phyloP scores from a whole-genome alignment of 2,888 invertebrate genomes.

The Lottia scabra region DNA sequence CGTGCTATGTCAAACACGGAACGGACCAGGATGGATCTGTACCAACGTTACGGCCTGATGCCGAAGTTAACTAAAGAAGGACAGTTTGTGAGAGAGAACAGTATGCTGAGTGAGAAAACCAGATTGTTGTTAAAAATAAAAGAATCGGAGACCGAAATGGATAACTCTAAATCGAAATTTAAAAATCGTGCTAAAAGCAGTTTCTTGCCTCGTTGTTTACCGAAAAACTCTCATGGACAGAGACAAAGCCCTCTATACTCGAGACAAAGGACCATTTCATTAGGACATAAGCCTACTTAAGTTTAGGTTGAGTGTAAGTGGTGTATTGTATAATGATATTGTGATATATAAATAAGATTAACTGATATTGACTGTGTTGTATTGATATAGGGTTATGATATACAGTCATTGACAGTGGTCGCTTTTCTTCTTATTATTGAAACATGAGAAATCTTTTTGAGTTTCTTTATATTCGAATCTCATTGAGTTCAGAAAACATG shows the following conservation, averaged over 20 bases:
- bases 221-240: background rate
- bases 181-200: background rate
- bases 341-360: no score
- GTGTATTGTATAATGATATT: no score
- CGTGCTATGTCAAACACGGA: slow-evolving; percentile 47
- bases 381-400: no score
- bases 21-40: slow-evolving; percentile 48
- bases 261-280: background rate
- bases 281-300: background rate
- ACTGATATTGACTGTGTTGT: no score
- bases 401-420: no score
- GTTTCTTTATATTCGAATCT: no score
- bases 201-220: background rate
- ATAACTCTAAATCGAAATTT: background rate
- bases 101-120: slow-evolving; percentile 53
- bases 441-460: no score
- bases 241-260: background rate
- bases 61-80: slow-evolving; percentile 46
- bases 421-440: no score
- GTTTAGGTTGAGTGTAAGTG: background rate
- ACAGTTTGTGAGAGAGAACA: slow-evolving; percentile 45
- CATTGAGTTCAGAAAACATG: no score
- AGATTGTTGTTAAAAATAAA: slow-evolving; percentile 9
- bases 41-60: slow-evolving; percentile 54
- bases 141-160: background rate